phyloP scores from a whole-genome alignment of 2,797 vertebrate genomes.

The Sparidentex hasta region DNA sequence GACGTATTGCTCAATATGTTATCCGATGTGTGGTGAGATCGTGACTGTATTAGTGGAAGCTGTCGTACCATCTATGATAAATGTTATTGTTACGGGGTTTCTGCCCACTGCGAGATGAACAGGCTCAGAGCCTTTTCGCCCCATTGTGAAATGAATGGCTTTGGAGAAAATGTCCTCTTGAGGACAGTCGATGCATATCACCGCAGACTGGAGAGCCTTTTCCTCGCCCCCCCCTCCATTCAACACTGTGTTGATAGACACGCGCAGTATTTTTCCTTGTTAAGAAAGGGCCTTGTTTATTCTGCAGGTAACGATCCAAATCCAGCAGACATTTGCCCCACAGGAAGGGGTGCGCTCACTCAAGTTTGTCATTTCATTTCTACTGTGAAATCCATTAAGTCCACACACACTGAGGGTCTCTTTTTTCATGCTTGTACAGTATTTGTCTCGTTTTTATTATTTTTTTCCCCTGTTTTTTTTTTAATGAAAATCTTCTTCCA shows the following conservation, averaged over 20 bases:
- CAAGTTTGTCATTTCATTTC: conserved; percentile 87
- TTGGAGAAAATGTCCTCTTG: conserved; percentile 79
- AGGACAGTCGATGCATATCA: conserved; percentile 81
- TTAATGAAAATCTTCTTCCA: conserved; percentile 47
- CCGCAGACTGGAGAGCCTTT: conserved; percentile 74
- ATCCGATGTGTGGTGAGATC: conserved; percentile 15
- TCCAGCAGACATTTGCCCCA: conserved; percentile 85
- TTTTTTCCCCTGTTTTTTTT: conserved; percentile 33
- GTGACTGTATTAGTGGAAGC: conserved; percentile 21
- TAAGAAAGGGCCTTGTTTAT: conserved; percentile 85
- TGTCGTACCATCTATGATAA: conserved; percentile 54
- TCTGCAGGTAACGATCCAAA: conserved; percentile 87
- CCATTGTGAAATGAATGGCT: conserved; percentile 75
- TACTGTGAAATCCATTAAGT: conserved; percentile 89
- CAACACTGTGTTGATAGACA: conserved; percentile 82
- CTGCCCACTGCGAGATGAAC: conserved; percentile 57
- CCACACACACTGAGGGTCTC: conserved; percentile 67
- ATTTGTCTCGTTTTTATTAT: conserved; percentile 51
- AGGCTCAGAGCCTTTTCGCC: conserved; percentile 46
- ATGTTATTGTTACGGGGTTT: conserved; percentile 62
- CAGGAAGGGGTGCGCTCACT: conserved; percentile 86
- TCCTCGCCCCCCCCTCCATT: conserved; percentile 53
- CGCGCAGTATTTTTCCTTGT: conserved; percentile 84
- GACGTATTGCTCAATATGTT: conserved; percentile 12
- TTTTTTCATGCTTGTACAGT: conserved; percentile 70